phyloP scores from a whole-genome alignment of 2,888 invertebrate genomes.

The Caenorhabditis uteleia region DNA sequence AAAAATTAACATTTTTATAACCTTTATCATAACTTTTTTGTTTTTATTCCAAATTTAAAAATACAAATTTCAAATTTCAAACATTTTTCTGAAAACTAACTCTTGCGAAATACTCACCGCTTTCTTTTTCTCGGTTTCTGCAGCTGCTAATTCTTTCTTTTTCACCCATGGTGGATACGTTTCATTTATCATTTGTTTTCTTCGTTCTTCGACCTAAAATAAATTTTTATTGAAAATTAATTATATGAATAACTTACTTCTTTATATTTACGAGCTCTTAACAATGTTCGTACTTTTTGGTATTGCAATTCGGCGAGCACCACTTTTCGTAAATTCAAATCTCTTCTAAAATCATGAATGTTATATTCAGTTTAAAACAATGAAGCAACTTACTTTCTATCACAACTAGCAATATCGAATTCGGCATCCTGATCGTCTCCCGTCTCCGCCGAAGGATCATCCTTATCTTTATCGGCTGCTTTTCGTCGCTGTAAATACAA shows the following conservation, averaged over 20 bases:
- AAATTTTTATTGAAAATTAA: background rate
- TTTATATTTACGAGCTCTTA: slow-evolving; percentile 1
- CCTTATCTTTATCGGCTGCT: background rate
- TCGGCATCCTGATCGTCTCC: background rate
- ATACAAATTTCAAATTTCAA: too few relatives aligned
- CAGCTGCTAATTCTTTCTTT: slow-evolving; percentile 1
- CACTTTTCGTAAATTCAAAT: background rate
- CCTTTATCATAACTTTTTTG: too few relatives aligned
- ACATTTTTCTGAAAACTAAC: too few relatives aligned
- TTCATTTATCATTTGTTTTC: background rate
- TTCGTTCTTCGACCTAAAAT: background rate
- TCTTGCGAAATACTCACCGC: too few relatives aligned
- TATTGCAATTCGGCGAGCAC: slow-evolving; percentile 14
- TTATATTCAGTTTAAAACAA: background rate
- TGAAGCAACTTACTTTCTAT: slow-evolving; percentile 6
- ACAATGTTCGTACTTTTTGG: background rate
- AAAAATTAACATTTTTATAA: background rate
- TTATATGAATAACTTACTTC: background rate
- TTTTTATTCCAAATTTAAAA: too few relatives aligned
- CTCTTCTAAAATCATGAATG: slow-evolving; percentile 8
- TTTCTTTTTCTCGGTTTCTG: too few relatives aligned
- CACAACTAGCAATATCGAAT: slow-evolving; percentile 10
- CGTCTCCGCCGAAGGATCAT: background rate
- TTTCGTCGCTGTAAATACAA: background rate
- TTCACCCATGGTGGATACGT: slow-evolving; percentile 4